Percentiles rank a stretch among this genome's conserved stretches.
phyloP scores from a whole-genome alignment of 2,888 invertebrate genomes.

The Watsonalla binaria region DNA sequence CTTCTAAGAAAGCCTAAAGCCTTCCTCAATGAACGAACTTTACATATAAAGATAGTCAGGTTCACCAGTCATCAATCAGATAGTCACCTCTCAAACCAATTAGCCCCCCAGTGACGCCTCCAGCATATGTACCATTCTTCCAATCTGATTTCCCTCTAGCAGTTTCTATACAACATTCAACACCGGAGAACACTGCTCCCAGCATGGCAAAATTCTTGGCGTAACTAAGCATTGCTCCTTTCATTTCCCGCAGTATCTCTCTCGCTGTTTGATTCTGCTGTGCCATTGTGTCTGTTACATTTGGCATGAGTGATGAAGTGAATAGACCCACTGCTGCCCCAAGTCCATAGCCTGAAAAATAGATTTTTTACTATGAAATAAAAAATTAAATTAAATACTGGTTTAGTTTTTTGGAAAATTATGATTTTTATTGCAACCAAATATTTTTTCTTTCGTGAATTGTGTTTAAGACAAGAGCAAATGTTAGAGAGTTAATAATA shows the following conservation, averaged over 20 bases:
- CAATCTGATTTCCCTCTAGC: slow-evolving; percentile 97
- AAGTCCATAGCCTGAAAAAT: slow-evolving; percentile 88
- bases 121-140: slow-evolving; percentile 97
- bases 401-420: no score
- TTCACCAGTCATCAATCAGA: no score
- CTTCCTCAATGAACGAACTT: no score
- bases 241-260: slow-evolving; percentile 95
- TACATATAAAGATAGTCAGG: neutral
- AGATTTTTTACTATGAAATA: neutral
- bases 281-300: slow-evolving; percentile 82
- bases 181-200: slow-evolving; percentile 94
- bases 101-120: slow-evolving; percentile 95
- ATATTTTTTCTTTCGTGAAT: no score
- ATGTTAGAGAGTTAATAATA: no score
- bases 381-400: no score
- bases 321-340: slow-evolving; percentile 98
- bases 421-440: no score
- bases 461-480: no score
- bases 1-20: no score
- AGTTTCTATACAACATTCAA: slow-evolving; percentile 96
- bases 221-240: slow-evolving; percentile 91
- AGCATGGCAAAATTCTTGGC: slow-evolving; percentile 99
- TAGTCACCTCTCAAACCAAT: slow-evolving; percentile 87
- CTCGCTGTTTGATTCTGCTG: slow-evolving; percentile 88
- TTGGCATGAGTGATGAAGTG: slow-evolving; percentile 97